Base-by-base conservation (phyloP, 2,113 vertebrate genomes). In the Oryzias woworae region DNA sequence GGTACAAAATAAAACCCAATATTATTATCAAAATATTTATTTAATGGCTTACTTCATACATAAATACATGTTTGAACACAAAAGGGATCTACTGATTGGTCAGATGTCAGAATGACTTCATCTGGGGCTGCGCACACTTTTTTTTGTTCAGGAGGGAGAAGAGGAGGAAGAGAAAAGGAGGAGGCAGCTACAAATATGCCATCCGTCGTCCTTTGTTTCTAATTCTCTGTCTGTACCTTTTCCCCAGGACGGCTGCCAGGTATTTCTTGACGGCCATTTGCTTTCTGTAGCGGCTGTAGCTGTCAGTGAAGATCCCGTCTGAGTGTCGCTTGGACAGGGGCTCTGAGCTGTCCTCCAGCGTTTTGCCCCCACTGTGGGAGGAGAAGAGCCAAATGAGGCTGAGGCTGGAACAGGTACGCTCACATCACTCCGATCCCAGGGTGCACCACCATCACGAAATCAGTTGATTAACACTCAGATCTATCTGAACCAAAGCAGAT, bases 191-290 rank as follows among this genome's bases (percentile, higher is more conserved):
- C 95, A 97, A 98, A 93, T 94, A 97, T 52, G 94, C 92, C 94
- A 96, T 92, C 90, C 96, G 93, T 85, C 96, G 96, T 94, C 97
- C 97, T 95, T 97, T 98, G 94, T 95, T 98, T 95, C 95, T 96
- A 95, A 96, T 91, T 93, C 96, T 97, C 92, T 98, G 97, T 95
- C 96, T 98, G 94, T 99, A 98, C 96, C 97, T 98, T 98, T 98
- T 98, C 92, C 97, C 97, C 80, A 99, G 92, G 88, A 99, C 96
- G 0, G 97, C 95, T 18, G 96, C 95, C 94, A 99, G 93, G 91
- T 99, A 99, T 91, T 99, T 98, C 95, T 96, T 98, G 86, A 98
- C 96, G 76, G 96, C 97, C 96, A 98, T 98, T 95, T 99, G 96
- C 92, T 98, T 99, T 85, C 97, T 88, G 91, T 98, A 98, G 91